Base-by-base conservation (phyloP, 2,797 vertebrate genomes). In the Chaetophractus vellerosus region DNA sequence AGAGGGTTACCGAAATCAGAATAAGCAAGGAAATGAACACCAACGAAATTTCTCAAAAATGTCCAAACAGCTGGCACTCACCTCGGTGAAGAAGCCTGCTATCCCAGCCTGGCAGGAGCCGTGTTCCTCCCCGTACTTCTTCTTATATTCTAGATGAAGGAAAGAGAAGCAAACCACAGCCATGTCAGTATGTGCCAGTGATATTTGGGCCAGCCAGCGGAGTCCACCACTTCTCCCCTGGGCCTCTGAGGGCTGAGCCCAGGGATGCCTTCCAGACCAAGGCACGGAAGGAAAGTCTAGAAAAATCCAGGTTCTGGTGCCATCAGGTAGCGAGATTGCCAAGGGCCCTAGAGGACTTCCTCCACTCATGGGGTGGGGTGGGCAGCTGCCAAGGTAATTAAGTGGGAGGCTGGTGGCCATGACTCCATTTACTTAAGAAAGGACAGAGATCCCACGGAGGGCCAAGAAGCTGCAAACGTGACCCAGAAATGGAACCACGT, bases 21-120 rank as follows among this genome's bases (percentile, higher is more conserved):
- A n/a, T n/a, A n/a, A n/a, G n/a, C n/a, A 63, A 87, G 5, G 92
- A 9, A 93, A 52, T 0, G 31, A 61, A 59, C 38, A 33, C 3
- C 68, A 11, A 55, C 8, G 26, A 52, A 28, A 31, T 9, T 45
- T 38, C 6, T 45, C 9, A 33, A 48, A 10, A 11, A 14, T 0
- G 4, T 0, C 6, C 33, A 0, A 0, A 0, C 1, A 5, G 23
- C n/a, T 74, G 72, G 80, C 28, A 99, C 99, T 98, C 98, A 99
- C 99, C 99, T 99, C 99, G 0, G 98, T 99, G 97, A 99, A 99
- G 98, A 99, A 99, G 97, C 99, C 99, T 1, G 99, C 99, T 15
- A 99, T 99, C 94, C 99, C 99, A 0, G 99, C 99, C 98, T 99
- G 99, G 99, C 99, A 99, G 0, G 99, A 99, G 97, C 99, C 99